phyloP scores from a whole-genome alignment of 2,113 vertebrate species.

The Notarius quadriscutis region DNA sequence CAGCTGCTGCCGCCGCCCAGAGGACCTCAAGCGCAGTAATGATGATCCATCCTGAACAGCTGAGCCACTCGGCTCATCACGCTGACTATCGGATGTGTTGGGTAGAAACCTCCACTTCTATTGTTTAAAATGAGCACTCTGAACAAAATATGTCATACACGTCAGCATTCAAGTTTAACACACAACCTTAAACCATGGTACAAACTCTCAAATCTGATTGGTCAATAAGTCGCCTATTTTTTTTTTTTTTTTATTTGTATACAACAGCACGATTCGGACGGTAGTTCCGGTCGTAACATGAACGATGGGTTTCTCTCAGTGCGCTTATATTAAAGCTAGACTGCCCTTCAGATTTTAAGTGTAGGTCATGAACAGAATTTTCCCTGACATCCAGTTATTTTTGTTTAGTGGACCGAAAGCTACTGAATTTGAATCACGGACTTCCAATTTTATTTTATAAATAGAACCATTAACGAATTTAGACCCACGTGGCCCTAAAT shows the following conservation, averaged over 20 bases:
- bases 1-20: constrained; percentile 19
- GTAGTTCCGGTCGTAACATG: neutral
- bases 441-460: too few species aligned
- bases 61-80: neutral
- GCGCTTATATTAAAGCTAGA: too few species aligned
- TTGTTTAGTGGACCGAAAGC: too few species aligned
- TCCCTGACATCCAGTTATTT: too few species aligned
- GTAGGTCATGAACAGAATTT: too few species aligned
- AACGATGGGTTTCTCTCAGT: neutral
- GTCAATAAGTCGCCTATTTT: too few species aligned
- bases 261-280: neutral
- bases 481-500: too few species aligned
- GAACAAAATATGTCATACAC: neutral
- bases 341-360: too few species aligned
- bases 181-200: neutral
- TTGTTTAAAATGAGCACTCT: neutral
- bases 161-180: neutral
- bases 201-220: neutral
- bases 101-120: neutral
- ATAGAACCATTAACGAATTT: too few species aligned
- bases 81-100: neutral
- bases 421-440: too few species aligned
- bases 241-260: neutral
- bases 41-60: constrained; percentile 27
- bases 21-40: constrained; percentile 16